phyloP scores from a whole-genome alignment of 2,888 invertebrate genomes.

The Rhingia campestris region DNA sequence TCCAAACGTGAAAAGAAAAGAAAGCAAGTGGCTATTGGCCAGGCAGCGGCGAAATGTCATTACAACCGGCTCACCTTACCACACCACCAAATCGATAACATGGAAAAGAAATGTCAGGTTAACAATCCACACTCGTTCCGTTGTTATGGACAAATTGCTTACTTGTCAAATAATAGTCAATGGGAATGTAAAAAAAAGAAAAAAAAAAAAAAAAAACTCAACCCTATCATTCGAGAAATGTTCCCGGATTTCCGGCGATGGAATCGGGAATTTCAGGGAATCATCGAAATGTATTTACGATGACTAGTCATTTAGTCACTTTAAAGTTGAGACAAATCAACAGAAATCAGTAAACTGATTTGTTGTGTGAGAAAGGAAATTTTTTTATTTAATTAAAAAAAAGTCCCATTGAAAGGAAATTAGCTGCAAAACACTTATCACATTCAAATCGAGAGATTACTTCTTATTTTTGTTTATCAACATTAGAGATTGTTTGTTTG shows the following conservation, averaged over 20 bases:
- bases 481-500: constrained; percentile 34
- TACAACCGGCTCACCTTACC: neutral
- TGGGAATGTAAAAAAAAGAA: neutral
- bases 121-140: neutral
- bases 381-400: constrained; percentile 17
- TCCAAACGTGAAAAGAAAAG: neutral
- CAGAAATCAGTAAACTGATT: neutral
- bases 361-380: constrained; percentile 2
- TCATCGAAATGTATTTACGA: constrained; percentile 24
- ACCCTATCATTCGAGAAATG: constrained; percentile 24
- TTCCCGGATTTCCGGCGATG: constrained; percentile 60
- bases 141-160: neutral
- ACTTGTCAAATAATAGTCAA: constrained; percentile 4
- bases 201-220: neutral
- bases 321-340: constrained; percentile 16
- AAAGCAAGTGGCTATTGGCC: neutral
- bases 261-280: constrained; percentile 60
- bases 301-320: constrained; percentile 35
- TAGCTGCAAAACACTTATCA: constrained; percentile 24
- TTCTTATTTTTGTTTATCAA: constrained; percentile 38
- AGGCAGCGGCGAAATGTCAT: neutral
- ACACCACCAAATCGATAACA: constrained; percentile 13
- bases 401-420: constrained; percentile 29
- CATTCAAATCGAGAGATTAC: constrained; percentile 29
- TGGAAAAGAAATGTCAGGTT: neutral